Conservation (phyloP, 2,113 vertebrate species). For the Eptesicus fuscus region DNA sequence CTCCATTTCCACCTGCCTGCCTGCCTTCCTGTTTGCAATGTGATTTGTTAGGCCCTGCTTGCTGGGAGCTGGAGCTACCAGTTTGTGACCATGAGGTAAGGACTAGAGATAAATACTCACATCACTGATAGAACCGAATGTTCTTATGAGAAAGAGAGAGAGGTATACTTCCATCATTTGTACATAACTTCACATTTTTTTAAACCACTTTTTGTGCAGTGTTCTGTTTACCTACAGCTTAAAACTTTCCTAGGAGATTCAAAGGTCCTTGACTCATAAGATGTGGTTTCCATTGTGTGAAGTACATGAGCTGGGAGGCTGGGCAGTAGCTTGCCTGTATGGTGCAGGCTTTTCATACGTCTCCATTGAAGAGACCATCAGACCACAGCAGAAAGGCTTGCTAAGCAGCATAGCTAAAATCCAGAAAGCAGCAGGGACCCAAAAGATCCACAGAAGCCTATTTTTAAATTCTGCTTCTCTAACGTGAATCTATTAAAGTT, state of each 20-base stretch:
- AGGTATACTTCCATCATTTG: background rate
- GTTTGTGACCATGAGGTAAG: background rate
- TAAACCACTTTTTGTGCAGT: background rate
- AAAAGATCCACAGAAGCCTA: background rate
- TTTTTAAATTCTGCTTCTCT: constrained; percentile 41
- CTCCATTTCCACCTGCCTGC: background rate
- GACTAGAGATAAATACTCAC: background rate
- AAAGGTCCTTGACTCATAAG: background rate
- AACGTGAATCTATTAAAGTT: constrained; percentile 56
- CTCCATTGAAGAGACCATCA: background rate
- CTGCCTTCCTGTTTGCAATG: background rate
- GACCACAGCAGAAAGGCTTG: background rate
- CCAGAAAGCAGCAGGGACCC: constrained; percentile 9
- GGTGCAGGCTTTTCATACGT: background rate
- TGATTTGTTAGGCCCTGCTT: background rate
- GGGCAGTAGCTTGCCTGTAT: background rate
- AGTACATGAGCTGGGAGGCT: background rate
- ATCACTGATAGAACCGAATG: background rate
- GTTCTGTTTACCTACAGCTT: background rate
- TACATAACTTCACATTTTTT: background rate
- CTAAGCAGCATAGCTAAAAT: background rate
- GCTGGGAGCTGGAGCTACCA: background rate
- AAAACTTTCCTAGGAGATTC: background rate
- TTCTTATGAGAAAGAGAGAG: background rate
- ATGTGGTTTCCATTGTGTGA: background rate